Evolutionary conservation across 1,140 invertebrate genomes (phyloP).

Genomic region (Ptiloglossa arizonensis): DNA sequence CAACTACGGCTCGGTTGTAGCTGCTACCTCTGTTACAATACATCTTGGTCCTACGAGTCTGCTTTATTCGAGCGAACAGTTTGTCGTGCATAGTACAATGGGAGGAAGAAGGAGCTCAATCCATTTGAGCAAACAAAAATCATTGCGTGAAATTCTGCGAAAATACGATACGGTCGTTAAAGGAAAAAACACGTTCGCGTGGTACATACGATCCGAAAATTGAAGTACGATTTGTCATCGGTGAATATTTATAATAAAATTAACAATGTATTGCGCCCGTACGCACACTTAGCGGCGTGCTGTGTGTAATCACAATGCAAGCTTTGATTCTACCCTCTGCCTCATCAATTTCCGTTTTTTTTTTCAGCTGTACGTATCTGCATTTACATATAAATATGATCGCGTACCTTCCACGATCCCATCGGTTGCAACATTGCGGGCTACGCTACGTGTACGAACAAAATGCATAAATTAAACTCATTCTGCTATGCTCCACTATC

Average conservation of each 20-base stretch:
- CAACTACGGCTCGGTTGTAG: conserved; percentile 21
- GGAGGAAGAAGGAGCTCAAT: neutral
- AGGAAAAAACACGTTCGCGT: too few relatives aligned
- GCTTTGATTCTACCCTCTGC: conserved; percentile 21
- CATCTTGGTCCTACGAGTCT: conserved; percentile 4
- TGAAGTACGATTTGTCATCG: neutral
- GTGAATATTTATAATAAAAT: conserved; percentile 44
- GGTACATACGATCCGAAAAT: neutral
- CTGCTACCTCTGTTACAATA: conserved; percentile 32
- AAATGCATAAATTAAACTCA: conserved; percentile 62
- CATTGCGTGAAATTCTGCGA: neutral
- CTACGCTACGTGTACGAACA: conserved; percentile 36
- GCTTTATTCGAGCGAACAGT: conserved; percentile 14
- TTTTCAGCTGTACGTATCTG: conserved; percentile 26
- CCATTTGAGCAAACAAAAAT: neutral
- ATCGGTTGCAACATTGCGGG: conserved; percentile 45
- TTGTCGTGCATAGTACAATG: neutral
- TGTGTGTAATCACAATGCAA: conserved; percentile 31
- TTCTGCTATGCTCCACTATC: conserved; percentile 29
- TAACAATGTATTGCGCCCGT: conserved; percentile 10
- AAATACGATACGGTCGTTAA: neutral
- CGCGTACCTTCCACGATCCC: conserved; percentile 40
- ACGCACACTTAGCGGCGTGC: conserved; percentile 12
- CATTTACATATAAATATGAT: conserved; percentile 66
- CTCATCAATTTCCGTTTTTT: conserved; percentile 29